Evolutionary conservation across 2,888 invertebrate species (phyloP), one percentile per base, ranked within the genome.

Genomic region (Campopleginae sp.): DNA sequence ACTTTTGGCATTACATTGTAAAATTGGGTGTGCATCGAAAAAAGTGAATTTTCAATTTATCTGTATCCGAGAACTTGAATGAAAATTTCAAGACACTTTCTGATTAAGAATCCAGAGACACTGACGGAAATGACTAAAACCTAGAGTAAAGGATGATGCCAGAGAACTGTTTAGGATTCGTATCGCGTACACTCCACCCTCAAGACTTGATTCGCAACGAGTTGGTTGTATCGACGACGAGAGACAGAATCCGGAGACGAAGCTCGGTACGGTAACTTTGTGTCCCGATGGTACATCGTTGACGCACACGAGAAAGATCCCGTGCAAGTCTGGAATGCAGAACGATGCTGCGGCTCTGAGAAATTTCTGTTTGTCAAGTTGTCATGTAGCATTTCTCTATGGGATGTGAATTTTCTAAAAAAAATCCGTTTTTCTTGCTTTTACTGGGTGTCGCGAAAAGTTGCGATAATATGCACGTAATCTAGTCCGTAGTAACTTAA

Each of bases 121-220:
- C 19, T 44, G 17, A 61, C 23, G n/a, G 31, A 63, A 27, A 79
- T 51, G 70, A 80, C 44, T 10, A 54, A 80, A 63, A 51, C 19
- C 46, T 27, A 27, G 8, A 65, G 54, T 27, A 48, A 65, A 51
- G 38, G 72, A 71, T 71, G 79, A 84, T 68, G 66, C 44, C 12
- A 54, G 27, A 46, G 54, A 84, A 74, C 75, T 76, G 85, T 84
- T 90, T 89, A 88, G 87, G 89, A 90, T 90, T 90, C 90, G 88
- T 84, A 82, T 78, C 87, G 86, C 87, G 84, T 71, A 75, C n/a
- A n/a, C 58, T 80, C 72, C 54, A 70, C 80, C 83, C 70, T 81
- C 76, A 82, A 76, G 83, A 84, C 82, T 86, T 86, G 89, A 89
- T 89, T 90, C 88, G 87, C 88, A 88, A 88, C 86, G 85, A 87